phyloP scores from a whole-genome alignment of 2,797 vertebrate species.

The Gymnothorax javanicus region DNA sequence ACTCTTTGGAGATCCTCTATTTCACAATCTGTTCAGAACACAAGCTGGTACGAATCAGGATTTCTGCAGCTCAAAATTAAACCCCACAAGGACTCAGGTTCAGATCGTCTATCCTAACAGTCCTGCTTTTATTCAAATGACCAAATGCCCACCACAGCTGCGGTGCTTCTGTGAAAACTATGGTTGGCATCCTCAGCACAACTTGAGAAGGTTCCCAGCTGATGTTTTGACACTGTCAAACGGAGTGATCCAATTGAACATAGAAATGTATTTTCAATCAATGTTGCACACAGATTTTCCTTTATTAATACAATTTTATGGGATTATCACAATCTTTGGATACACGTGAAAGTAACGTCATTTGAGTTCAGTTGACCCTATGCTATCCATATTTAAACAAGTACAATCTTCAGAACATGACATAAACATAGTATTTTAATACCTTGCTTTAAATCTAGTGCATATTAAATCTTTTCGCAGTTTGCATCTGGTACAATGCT shows the following conservation, averaged over 20 bases:
- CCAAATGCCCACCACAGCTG: no score
- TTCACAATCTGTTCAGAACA: no score
- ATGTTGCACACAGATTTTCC: conserved; percentile 41
- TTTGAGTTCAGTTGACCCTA: neutral
- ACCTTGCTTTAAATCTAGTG: neutral
- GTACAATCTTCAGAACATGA: neutral
- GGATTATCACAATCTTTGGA: neutral
- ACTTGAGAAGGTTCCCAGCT: conserved; percentile 27
- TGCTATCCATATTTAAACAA: neutral
- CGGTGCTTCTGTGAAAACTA: conserved; percentile 65
- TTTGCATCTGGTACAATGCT: neutral
- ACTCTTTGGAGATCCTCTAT: no score
- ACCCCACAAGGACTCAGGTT: no score
- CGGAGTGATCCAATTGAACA: conserved; percentile 59
- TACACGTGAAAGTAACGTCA: neutral
- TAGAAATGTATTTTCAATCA: conserved; percentile 58
- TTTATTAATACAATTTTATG: neutral
- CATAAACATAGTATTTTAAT: neutral
- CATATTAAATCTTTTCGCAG: neutral
- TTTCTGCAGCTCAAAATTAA: no score
- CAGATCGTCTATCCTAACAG: neutral
- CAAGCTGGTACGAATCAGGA: no score
- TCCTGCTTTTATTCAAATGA: conserved; percentile 61
- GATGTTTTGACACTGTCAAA: conserved; percentile 36
- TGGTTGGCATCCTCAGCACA: conserved; percentile 57